Evolutionary conservation across 2,797 vertebrate species (phyloP).

Genomic region (Darevskia mixta): DNA sequence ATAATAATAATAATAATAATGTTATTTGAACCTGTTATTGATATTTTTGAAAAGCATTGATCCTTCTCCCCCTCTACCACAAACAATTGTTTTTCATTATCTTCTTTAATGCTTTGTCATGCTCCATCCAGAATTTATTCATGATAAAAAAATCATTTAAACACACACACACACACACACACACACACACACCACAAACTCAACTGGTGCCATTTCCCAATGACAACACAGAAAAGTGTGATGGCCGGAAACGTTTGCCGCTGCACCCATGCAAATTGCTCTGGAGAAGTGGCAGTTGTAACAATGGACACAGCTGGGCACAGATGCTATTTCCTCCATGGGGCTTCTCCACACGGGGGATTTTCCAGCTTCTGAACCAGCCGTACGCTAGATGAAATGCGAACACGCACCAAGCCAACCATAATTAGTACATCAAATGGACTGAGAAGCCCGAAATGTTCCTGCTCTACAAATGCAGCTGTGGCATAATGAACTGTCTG

Average conservation of each 20-base stretch:
- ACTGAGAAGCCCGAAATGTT: not conserved
- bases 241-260: not conserved
- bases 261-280: not conserved
- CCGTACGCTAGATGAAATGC: slow-evolving; percentile 1
- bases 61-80: not conserved
- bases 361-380: not conserved
- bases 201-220: not conserved
- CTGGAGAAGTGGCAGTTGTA: not conserved
- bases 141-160: not conserved
- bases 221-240: not conserved
- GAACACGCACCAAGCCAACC: slow-evolving; percentile 1
- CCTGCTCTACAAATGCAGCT: not conserved
- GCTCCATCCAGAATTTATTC: not conserved
- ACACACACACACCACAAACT: not conserved
- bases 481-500: not conserved
- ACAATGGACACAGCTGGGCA: not conserved
- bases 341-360: not conserved
- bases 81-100: not conserved
- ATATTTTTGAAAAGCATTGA: not conserved
- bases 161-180: not conserved
- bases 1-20: not conserved
- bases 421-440: slow-evolving; percentile 31
- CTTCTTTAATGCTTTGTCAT: not conserved
- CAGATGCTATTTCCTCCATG: slow-evolving; percentile 5
- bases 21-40: not conserved